Evolutionary conservation across 2,888 invertebrate genomes (phyloP).

Genomic region (Apoda limacodes): DNA sequence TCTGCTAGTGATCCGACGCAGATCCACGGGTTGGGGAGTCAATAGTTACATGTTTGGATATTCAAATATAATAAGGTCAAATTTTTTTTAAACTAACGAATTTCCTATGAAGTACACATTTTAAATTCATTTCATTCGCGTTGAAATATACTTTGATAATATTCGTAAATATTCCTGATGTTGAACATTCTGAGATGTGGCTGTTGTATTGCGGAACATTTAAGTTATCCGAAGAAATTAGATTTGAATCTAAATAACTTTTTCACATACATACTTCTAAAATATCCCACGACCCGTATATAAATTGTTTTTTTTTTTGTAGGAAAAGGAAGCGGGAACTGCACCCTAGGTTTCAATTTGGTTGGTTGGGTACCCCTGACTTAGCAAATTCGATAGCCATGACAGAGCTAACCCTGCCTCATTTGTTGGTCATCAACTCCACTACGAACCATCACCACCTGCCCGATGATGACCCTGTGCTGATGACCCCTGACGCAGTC

Average conservation of each 20-base stretch:
- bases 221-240: neutral
- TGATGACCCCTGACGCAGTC: conserved; percentile 84
- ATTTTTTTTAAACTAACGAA: too few relatives aligned
- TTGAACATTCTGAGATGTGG: too few relatives aligned
- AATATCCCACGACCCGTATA: too few relatives aligned
- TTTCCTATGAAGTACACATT: too few relatives aligned
- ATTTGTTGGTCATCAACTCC: conserved; percentile 91
- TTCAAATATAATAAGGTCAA: too few relatives aligned
- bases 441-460: conserved; percentile 93
- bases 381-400: conserved; percentile 95
- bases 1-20: too few relatives aligned
- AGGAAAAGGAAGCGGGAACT: conserved; percentile 75
- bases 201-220: neutral
- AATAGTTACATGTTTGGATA: too few relatives aligned
- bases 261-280: too few relatives aligned
- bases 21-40: too few relatives aligned
- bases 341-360: conserved; percentile 90
- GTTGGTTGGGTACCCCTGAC: conserved; percentile 93
- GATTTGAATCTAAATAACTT: neutral
- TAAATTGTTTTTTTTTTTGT: conserved; percentile 22
- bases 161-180: too few relatives aligned
- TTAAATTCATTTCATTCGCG: too few relatives aligned
- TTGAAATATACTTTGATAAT: too few relatives aligned
- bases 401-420: conserved; percentile 85
- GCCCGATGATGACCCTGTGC: conserved; percentile 84